Base-by-base conservation (phyloP, 2,113 vertebrate species). In the Takifugu flavidus region DNA sequence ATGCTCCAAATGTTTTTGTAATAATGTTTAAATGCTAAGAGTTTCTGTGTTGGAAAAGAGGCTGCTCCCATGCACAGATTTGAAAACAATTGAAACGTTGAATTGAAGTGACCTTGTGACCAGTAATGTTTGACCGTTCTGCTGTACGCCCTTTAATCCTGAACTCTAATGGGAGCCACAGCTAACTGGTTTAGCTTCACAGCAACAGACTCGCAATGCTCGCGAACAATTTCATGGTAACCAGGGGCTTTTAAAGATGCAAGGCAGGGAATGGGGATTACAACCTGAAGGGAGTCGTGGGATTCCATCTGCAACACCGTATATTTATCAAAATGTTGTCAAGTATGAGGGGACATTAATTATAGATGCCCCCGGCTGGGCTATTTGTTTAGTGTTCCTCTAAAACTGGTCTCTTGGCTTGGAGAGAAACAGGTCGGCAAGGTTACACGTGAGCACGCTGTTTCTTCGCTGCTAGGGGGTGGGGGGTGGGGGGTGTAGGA, bases 321-420 rank as follows among this genome's bases (percentile, higher is more conserved):
- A 62, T 14, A 74, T 87, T 70, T 59, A 72, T 82, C 71, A 75
- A 39, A 71, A 75, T 72, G 27, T 65, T 79, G 72, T 83, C 80
- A 71, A 54, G 56, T 61, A 68, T 82, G 62, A 80, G 74, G 49
- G 59, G 53, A 46, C 63, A 87, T 90, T 78, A 86, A 88, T 85
- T 84, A 90, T 85, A 58, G 63, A 89, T 82, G 59, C 56, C 8
- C 46, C 77, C 59, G 74, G 53, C 62, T 29, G 66, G 53, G 66
- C 56, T 82, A 75, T 89, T 80, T 83, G 74, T 78, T 76, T 67
- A 64, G 75, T 56, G 1, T 26, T 52, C 65, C 62, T 66, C 62
- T 63, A 75, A 84, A 79, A 87, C 67, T 74, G 74, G 49, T 71
- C 27, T 56, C 39, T 53, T 59, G 51, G 43, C 65, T 57, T 65